Base-by-base conservation (phyloP, 2,888 invertebrate genomes). In the Drosophila tanythrix region DNA sequence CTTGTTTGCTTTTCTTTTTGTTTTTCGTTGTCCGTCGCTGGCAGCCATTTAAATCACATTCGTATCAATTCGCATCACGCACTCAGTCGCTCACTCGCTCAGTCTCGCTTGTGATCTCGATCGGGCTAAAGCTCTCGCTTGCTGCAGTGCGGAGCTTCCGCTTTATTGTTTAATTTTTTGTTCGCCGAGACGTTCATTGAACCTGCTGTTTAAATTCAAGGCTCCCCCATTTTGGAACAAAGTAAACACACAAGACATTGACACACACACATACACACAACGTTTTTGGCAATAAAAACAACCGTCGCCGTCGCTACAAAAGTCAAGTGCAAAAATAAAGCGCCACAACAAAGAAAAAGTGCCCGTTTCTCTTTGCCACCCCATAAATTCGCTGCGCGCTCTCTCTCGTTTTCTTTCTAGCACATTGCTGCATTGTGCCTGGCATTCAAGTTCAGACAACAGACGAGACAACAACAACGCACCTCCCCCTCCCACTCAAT, bases 341-440 rank as follows among this genome's bases (percentile, higher is more conserved):
- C 69, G 66, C 66, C 81, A 77, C 67, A 81, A 89, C 85, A 89
- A 86, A 87, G 89, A 89, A 87, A 86, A 87, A 89, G 69, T 67
- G 58, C 64, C 36, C 65, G 52, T 53, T 51, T 29, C 40, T 40
- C 57, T 51, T 27, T 31, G 36, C 38, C 71, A 70, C 61, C 61
- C 78, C 62, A 58, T 43, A 25, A 29, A 43, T 69, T 62, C 51
- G 55, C 46, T 48, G 46, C 18, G 55, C 31, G 59, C 21, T 50
- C 46, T 40, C 15, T 50, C 29, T 36, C 46, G 36, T 48, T 25
- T 36, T 55, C 57, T 50, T 31, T 62, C 38, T 67, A n/a, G 70
- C 46, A 48, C 15, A 56, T 64, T 61, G 55, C 56, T 29, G 52
- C 31, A 27, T 48, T 52, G 59, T 51, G 71, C 75, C 76, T 85